Conservation (phyloP, 2,797 vertebrate species). For the Lepilemur septentrionalis region DNA sequence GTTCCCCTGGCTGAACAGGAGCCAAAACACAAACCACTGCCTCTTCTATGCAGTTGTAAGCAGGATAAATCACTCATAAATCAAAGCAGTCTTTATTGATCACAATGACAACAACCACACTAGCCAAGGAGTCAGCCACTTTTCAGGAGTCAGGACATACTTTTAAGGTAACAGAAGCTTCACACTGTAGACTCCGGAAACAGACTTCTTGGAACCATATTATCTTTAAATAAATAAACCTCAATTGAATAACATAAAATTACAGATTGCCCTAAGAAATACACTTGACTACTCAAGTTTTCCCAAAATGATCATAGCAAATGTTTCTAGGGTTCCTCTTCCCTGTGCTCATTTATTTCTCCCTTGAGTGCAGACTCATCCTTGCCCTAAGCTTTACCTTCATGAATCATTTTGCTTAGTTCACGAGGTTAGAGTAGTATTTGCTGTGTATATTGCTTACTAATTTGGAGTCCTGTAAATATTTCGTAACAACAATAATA, state of each 20-base stretch:
- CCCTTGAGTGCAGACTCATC: background rate
- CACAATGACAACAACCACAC: conserved; percentile 10
- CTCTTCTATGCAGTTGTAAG: background rate
- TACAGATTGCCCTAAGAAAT: conserved; percentile 53
- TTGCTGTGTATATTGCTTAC: conserved; percentile 36
- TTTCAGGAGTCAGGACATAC: conserved; percentile 23
- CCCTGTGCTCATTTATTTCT: background rate
- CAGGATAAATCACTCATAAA: conserved; percentile 23
- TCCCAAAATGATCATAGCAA: conserved; percentile 65
- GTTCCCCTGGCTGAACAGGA: background rate
- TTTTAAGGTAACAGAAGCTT: conserved; percentile 44
- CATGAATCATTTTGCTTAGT: conserved; percentile 15
- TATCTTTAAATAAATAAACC: conserved; percentile 73
- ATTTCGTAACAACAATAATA: conserved; percentile 41
- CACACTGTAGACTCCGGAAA: conserved; percentile 51
- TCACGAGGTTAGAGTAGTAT: background rate
- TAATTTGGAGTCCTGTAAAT: conserved; percentile 20
- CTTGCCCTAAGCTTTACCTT: conserved; percentile 27
- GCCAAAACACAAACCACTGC: background rate
- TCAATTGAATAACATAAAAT: conserved; percentile 63
- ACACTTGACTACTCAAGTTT: conserved; percentile 25
- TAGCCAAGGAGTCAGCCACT: background rate
- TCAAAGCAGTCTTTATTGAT: conserved; percentile 20
- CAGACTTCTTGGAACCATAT: conserved; percentile 68
- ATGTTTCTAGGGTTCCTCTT: background rate